Evolutionary conservation across 1,140 invertebrate species (phyloP).

Genomic region (Euglossa dilemma): DNA sequence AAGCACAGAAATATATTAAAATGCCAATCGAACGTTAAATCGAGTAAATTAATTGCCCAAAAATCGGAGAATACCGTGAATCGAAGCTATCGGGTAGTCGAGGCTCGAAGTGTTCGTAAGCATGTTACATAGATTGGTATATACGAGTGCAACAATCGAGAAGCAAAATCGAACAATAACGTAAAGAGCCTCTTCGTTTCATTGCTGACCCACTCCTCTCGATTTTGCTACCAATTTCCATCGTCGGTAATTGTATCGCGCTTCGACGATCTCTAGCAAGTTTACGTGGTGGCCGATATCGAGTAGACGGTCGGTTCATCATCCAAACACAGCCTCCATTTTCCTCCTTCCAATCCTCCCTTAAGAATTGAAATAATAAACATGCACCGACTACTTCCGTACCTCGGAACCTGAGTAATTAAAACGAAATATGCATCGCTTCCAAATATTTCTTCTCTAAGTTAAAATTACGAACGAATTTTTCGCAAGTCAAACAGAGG

Average conservation of each 20-base stretch:
- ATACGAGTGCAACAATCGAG: slow-evolving; percentile 1
- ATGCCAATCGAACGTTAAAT: background rate
- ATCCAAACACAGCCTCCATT: background rate
- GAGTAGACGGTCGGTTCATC: slow-evolving; percentile 3
- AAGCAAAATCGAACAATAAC: slow-evolving; percentile 32
- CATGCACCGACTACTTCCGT: background rate
- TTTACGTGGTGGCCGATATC: slow-evolving; percentile 43
- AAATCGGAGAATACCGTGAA: too few species aligned
- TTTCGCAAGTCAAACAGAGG: background rate
- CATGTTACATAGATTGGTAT: background rate
- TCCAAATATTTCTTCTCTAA: background rate
- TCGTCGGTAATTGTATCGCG: slow-evolving; percentile 55
- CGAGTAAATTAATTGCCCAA: background rate
- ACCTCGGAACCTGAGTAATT: background rate
- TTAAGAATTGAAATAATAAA: slow-evolving; percentile 4
- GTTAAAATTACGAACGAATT: background rate
- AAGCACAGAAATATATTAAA: background rate
- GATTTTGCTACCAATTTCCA: slow-evolving; percentile 55
- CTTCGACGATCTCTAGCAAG: slow-evolving; percentile 56
- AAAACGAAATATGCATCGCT: background rate
- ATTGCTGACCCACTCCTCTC: slow-evolving; percentile 27
- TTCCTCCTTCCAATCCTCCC: background rate
- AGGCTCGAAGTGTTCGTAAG: background rate
- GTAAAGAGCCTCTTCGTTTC: slow-evolving; percentile 37
- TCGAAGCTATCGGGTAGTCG: background rate